Base-by-base conservation (phyloP, 2,113 vertebrate genomes). In the Rhea americana region DNA sequence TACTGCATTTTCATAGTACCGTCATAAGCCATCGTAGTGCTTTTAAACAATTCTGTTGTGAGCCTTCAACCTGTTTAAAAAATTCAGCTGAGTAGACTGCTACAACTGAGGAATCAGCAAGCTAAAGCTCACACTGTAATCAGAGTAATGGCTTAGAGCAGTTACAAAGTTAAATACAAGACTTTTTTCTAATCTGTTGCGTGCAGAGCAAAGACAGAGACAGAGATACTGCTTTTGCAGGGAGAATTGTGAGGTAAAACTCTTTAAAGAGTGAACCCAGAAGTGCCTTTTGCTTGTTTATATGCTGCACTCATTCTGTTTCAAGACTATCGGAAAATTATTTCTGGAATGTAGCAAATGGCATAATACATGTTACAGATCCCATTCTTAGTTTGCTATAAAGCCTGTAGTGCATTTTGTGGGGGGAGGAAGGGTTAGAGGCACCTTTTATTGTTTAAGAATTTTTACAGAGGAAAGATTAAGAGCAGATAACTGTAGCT, bases 281-380 rank as follows among this genome's bases (percentile, higher is more conserved):
- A 35, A 92, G 22, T 70, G 16, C 65, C 76, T 87, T 81, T 13
- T 48, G 28, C 72, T 85, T 90, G 28, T 85, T 95, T 88, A 45
- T 37, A 24, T 62, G 30, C 43, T 61, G 25, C 14, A 80, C 51
- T 51, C 62, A 37, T 67, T 91, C n/a, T 75, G 19, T 79, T 76
- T 85, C 20, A 71, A 83, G 59, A 21, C n/a, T 82, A 56, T 72
- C 43, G 55, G 82, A 96, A 87, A 95, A 87, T 90, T 66, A 59
- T 77, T 94, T 96, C 76, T 88, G 87, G 79, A 93, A 93, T 82
- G 67, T 25, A 66, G 48, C 66, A 84, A 93, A 85, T 74, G 55
- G 47, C 58, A 62, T 59, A 53, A 75, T 89, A 50, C 15, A 47
- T 21, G 8, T 65, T 92, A 74, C 39, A 85, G 55, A 85, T 84